phyloP scores from a whole-genome alignment of 2,113 vertebrate genomes.

The Datnioides undecimradiatus region DNA sequence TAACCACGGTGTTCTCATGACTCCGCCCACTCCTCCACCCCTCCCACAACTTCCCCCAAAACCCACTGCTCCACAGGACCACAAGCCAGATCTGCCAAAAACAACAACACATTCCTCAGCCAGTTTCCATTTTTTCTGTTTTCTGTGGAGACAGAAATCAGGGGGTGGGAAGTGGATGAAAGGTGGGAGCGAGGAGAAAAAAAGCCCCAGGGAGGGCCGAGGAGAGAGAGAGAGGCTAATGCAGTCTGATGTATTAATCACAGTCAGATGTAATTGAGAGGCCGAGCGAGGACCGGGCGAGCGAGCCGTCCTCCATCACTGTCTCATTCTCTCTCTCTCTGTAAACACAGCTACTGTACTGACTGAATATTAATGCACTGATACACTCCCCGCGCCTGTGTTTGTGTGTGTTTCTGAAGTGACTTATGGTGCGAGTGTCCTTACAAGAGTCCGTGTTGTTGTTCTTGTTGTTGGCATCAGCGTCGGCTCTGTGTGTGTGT shows the following conservation, averaged over 20 bases:
- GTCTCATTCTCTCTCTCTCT: slow-evolving; percentile 74
- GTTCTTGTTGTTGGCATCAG: slow-evolving; percentile 51
- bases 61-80: slow-evolving; percentile 39
- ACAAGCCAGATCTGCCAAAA: slow-evolving; percentile 22
- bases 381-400: slow-evolving; percentile 24
- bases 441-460: slow-evolving; percentile 61
- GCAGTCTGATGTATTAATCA: slow-evolving; percentile 81
- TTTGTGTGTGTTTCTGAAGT: slow-evolving; percentile 45
- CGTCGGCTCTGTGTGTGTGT: slow-evolving; percentile 2
- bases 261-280: slow-evolving; percentile 80
- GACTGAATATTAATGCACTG: slow-evolving; percentile 71
- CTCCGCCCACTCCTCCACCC: slow-evolving; percentile 37
- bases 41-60: not conserved
- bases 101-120: slow-evolving; percentile 55
- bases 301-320: slow-evolving; percentile 77
- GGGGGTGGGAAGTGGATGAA: not conserved
- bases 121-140: slow-evolving; percentile 16
- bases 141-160: not conserved
- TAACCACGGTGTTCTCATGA: slow-evolving; percentile 41
- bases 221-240: slow-evolving; percentile 64
- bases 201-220: not conserved
- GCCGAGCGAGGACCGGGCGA: slow-evolving; percentile 60
- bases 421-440: slow-evolving; percentile 67
- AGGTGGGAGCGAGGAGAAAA: not conserved
- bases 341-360: slow-evolving; percentile 74